Base-by-base conservation (phyloP, 2,797 vertebrate species). In the Gymnothorax reevesii region DNA sequence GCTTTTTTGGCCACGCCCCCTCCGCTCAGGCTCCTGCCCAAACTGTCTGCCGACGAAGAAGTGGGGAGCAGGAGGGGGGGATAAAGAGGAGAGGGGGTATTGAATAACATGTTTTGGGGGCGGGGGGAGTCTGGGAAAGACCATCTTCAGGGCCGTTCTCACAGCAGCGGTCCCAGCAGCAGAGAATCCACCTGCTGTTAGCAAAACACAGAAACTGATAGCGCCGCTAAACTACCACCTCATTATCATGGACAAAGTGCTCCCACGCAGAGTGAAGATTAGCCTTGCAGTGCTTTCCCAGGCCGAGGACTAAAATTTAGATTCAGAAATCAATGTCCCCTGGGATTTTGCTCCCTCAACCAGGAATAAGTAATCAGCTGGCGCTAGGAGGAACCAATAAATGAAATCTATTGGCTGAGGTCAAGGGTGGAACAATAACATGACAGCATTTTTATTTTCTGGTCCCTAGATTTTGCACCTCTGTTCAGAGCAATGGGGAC, bases 91-190 rank as follows among this genome's bases (percentile, higher is more conserved):
- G 33, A 49, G 71, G 71, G 25, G 15, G 20, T 86, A 79, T 83
- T 82, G 62, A 54, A 79, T 20, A 54, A 57, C 62, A 27, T 10
- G 49, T 42, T 13, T 86, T 86, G 57, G 55, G 64, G 0, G 7
- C 42, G 55, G 64, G 0, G 7, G 55, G 64, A 73, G 86, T 49
- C 86, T 25, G 20, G 86, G 54, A 27, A 69, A 25, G 66, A 12
- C 27, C 54, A 22, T 86, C 27, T 54, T 22, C 54, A 57, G 64
- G 17, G 66, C 77, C n/a, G 42, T 83, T 86, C 86, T 83, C 86
- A 86, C 86, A 57, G 54, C 2, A 10, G 42, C 27, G 2, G 4
- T 12, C 69, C 22, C 80, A 54, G 20, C 9, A 33, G 69, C 86
- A 86, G 86, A 82, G 83, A 80, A 57, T 57, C 4, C 62, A 33